Evolutionary conservation across 2,888 invertebrate species (phyloP).

Genomic region (Melieria omissa): DNA sequence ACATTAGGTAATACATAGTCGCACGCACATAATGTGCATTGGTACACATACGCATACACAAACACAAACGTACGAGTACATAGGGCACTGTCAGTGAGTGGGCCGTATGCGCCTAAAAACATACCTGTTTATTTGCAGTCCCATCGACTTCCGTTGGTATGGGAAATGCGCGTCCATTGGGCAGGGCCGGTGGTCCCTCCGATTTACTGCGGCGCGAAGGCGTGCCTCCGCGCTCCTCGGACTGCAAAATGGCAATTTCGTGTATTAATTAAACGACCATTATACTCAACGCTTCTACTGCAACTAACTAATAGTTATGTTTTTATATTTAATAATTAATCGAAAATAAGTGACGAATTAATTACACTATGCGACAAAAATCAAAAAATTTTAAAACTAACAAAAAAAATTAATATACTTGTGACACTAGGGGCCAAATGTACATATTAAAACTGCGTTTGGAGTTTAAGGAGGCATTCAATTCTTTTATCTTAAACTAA

Average conservation of each 20-base stretch:
- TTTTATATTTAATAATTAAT: too few species aligned
- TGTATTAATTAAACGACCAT: too few species aligned
- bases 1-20: neutral
- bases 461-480: too few species aligned
- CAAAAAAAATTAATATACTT: too few species aligned
- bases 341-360: neutral
- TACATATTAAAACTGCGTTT: too few species aligned
- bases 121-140: slow-evolving; percentile 65
- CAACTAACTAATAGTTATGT: too few species aligned
- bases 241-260: slow-evolving; percentile 68
- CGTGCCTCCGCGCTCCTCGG: slow-evolving; percentile 76
- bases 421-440: too few species aligned
- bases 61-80: slow-evolving; percentile 28
- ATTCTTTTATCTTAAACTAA: too few species aligned
- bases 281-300: too few species aligned
- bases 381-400: neutral
- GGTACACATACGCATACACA: slow-evolving; percentile 16
- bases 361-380: neutral
- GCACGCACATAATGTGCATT: slow-evolving; percentile 8
- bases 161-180: slow-evolving; percentile 65
- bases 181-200: slow-evolving; percentile 74
- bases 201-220: slow-evolving; percentile 83
- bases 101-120: slow-evolving; percentile 46
- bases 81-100: neutral
- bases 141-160: slow-evolving; percentile 64